Evolutionary conservation across 2,797 vertebrate species (phyloP).

Genomic region (Champsocephalus esox): DNA sequence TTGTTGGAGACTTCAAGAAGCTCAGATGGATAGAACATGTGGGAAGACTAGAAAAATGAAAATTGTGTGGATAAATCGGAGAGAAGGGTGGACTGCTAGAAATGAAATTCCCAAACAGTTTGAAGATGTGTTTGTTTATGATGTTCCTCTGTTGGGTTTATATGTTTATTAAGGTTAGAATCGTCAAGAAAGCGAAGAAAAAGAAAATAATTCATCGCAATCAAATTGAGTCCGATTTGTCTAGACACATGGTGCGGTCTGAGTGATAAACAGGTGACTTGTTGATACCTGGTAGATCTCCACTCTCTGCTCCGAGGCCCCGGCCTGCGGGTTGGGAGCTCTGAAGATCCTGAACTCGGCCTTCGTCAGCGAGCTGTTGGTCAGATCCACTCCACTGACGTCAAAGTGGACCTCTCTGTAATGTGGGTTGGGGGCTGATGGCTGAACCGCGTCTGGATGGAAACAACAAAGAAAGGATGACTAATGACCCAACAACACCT

Average conservation of each 20-base stretch:
- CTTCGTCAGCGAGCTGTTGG: conserved; percentile 86
- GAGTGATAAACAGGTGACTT: too few species aligned
- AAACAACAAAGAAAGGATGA: conserved; percentile 20
- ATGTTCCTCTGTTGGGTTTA: too few species aligned
- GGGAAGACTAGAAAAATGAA: too few species aligned
- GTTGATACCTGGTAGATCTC: conserved; percentile 86
- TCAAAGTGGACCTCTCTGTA: conserved; percentile 86
- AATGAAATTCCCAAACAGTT: too few species aligned
- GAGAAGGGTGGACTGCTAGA: too few species aligned
- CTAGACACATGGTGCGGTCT: not conserved
- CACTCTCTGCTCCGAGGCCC: conserved; percentile 86
- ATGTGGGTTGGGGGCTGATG: conserved; percentile 75
- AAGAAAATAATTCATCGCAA: too few species aligned
- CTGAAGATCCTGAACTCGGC: conserved; percentile 89
- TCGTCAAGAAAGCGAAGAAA: too few species aligned
- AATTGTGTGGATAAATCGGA: too few species aligned
- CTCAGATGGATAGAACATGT: too few species aligned
- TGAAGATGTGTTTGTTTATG: too few species aligned
- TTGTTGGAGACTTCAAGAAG: too few species aligned
- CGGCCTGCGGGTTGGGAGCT: conserved; percentile 84
- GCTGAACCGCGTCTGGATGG: conserved; percentile 81
- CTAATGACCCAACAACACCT: conserved; percentile 25
- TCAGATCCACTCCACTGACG: conserved; percentile 82
- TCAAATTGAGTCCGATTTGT: not conserved
- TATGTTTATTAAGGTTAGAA: too few species aligned